Base-by-base conservation (phyloP, 1,140 invertebrate genomes). In the Cyclargus thomasi region DNA sequence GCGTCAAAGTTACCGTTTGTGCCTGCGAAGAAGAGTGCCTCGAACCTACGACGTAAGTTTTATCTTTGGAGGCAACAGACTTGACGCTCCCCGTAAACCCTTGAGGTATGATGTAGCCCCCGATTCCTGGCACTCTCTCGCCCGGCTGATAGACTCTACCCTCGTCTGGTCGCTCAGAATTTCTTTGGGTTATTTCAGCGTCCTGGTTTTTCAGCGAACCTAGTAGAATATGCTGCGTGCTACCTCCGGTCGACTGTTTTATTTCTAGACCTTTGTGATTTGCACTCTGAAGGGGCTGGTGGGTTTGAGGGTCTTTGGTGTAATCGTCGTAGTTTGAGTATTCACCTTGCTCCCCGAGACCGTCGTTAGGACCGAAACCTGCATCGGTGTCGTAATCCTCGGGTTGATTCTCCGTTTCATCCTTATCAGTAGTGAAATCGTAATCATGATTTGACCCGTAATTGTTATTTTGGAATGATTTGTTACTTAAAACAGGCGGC, bases 81-180 rank as follows among this genome's bases (percentile, higher is more conserved):
- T 91, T 92, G 1, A 95, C 91, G 82, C 92, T 93, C 0, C 93
- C 94, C 67, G 94, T 91, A 73, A 94, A 94, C n/a, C 94, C 94
- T 22, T 90, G 69, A 1, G 94, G 94, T 67, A 95, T 93, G 17
- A 91, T 92, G 67, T 93, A 94, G 1, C 93, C 94, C 16, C 92
- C 90, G 18, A 91, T 92, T 1, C 93, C 93, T 0, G 93, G 93
- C 39, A 95, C 83, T 14, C 88, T 79, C 73, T 94, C 90, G 20
- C 94, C 94, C 1, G 94, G 92, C 81, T 94, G 91, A 59, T 94
- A 90, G 29, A 93, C 74, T 76, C 91, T 91, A 20, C 88, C 90
- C 71, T 92, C 90, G 65, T 90, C 86, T 20, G 82, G 84, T 65
- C 79, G 86, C 69, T 87, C 84, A 23, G 86, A 83, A 67, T 82